A percentile compares a stretch with the other conserved stretches of the same genome.
Conservation (phyloP, 2,888 invertebrate species). For the Pristionchus japonicus region DNA sequence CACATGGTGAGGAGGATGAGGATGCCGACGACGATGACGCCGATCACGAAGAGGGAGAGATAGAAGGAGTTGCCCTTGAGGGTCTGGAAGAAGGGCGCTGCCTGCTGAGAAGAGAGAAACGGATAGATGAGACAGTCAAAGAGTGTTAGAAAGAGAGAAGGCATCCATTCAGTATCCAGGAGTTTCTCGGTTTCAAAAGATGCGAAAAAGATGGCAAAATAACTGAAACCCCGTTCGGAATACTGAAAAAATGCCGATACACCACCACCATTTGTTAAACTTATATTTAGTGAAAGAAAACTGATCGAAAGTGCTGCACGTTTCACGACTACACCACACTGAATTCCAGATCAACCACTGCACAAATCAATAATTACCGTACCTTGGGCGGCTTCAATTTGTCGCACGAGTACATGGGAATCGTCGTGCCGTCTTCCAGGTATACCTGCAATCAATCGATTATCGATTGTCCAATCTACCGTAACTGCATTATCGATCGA, state of each 20-base stretch:
- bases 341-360: neutral
- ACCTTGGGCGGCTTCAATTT: constrained; percentile 45
- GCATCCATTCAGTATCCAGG: too few relatives aligned
- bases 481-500: neutral
- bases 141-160: neutral
- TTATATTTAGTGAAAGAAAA: neutral
- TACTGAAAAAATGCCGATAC: neutral
- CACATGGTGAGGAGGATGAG: constrained; percentile 34
- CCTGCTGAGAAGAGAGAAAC: constrained; percentile 19
- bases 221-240: too few relatives aligned
- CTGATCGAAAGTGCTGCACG: neutral
- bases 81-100: constrained; percentile 44
- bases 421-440: neutral
- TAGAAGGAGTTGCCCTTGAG: constrained; percentile 48
- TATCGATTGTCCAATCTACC: neutral
- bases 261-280: too few relatives aligned
- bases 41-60: constrained; percentile 33
- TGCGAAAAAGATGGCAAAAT: neutral
- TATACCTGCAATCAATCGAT: constrained; percentile 14
- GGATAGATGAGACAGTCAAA: neutral
- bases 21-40: constrained; percentile 37
- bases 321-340: neutral
- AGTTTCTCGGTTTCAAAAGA: neutral
- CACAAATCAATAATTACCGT: neutral
- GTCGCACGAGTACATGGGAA: constrained; percentile 36